Percentiles rank a stretch among this genome's conserved stretches.
Conservation (phyloP, 2,888 invertebrate genomes). For the Xiphydria camelus region DNA sequence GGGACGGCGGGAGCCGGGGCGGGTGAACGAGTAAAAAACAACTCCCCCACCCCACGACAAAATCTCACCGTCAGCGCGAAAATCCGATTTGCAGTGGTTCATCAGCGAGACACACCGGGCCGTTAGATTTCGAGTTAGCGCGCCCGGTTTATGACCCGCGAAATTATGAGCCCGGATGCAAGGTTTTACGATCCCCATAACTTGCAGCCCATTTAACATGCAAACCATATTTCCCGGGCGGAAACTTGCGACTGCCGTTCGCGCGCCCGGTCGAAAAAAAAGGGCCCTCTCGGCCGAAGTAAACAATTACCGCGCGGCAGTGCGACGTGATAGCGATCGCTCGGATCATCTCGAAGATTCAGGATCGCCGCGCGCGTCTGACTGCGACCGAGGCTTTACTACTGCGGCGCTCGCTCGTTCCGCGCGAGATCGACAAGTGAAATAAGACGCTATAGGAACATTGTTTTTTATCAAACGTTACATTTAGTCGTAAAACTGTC, state of each 20-base stretch:
- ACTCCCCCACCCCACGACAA: conserved; percentile 4
- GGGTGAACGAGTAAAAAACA: conserved; percentile 8
- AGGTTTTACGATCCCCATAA: conserved; percentile 31
- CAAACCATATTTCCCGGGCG: conserved; percentile 21
- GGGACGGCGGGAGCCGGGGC: neutral
- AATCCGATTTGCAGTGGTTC: conserved; percentile 12
- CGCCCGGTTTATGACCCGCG: conserved; percentile 29
- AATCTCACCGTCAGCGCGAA: conserved; percentile 7
- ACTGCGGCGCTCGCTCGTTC: no score
- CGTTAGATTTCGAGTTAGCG: conserved; percentile 25
- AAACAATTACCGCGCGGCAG: no score
- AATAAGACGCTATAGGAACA: no score
- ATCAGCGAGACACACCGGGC: conserved; percentile 17
- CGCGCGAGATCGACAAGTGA: no score
- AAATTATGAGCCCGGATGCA: conserved; percentile 27
- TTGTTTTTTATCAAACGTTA: no score
- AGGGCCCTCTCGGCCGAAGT: no score
- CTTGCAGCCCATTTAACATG: conserved; percentile 27
- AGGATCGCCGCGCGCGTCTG: no score
- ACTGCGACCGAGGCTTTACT: no score
- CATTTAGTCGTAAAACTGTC: no score
- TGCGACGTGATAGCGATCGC: no score
- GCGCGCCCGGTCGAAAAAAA: no score
- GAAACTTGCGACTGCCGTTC: conserved; percentile 5
- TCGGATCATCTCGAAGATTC: no score